phyloP scores from a whole-genome alignment of 2,797 vertebrate species.

The Echeneis naucrates region DNA sequence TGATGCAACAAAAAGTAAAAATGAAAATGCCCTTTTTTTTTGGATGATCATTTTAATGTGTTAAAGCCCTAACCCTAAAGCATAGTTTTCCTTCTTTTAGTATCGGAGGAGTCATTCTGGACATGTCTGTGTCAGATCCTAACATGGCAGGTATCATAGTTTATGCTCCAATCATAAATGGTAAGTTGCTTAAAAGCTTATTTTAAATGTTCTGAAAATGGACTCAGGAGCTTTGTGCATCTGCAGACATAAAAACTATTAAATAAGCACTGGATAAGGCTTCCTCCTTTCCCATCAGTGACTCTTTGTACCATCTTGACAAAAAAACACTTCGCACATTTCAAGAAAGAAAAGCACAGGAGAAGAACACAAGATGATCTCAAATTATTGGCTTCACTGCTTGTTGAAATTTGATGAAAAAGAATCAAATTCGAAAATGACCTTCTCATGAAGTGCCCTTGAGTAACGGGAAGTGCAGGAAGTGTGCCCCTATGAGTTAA shows the following conservation, averaged over 20 bases:
- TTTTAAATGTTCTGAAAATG: neutral
- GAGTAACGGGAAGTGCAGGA: too few relatives aligned
- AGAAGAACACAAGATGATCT: neutral
- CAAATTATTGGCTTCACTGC: too few relatives aligned
- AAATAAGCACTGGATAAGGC: too few relatives aligned
- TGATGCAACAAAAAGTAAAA: neutral
- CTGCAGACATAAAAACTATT: too few relatives aligned
- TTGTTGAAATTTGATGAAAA: too few relatives aligned
- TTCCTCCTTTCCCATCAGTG: neutral
- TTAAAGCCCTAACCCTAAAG: neutral
- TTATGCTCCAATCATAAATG: slow-evolving; percentile 96
- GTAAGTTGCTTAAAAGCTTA: slow-evolving; percentile 78
- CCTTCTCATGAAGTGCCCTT: too few relatives aligned
- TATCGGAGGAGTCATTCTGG: slow-evolving; percentile 96
- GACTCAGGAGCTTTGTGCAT: neutral
- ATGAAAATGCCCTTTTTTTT: neutral
- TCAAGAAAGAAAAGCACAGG: neutral
- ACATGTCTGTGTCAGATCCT: slow-evolving; percentile 92
- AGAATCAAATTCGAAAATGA: too few relatives aligned
- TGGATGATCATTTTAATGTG: neutral
- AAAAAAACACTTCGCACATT: neutral
- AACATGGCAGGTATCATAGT: slow-evolving; percentile 92
- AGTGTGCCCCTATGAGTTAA: too few relatives aligned
- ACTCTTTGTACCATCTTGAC: neutral
- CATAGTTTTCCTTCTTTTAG: slow-evolving; percentile 79